Evolutionary conservation across 1,140 invertebrate genomes (phyloP).

Genomic region (Caenorhabditis briggsae): DNA sequence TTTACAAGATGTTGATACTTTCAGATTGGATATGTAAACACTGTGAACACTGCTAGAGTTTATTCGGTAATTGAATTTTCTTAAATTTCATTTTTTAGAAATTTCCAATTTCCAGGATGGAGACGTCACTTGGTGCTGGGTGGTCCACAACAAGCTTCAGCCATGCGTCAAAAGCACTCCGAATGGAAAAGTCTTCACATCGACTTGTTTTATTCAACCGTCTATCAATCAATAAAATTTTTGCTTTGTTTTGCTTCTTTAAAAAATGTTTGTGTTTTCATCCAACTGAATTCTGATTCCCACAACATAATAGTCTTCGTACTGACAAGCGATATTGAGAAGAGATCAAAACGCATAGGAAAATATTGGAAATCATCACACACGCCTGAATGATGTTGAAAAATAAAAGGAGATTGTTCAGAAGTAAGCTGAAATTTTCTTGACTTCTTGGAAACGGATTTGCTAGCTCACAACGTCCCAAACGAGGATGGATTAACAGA

Average conservation of each 20-base stretch:
- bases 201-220: slow-evolving; percentile 23
- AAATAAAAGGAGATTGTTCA: too few relatives aligned
- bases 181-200: slow-evolving; percentile 10
- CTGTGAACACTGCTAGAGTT: slow-evolving; percentile 4
- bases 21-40: slow-evolving; percentile 26
- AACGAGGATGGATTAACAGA: neutral
- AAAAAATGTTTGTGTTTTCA: too few relatives aligned
- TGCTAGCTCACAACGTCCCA: neutral
- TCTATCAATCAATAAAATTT: neutral
- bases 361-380: too few relatives aligned
- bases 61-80: neutral
- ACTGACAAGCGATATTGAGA: too few relatives aligned
- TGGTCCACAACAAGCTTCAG: neutral
- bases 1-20: neutral
- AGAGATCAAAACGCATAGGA: too few relatives aligned
- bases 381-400: too few relatives aligned
- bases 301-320: too few relatives aligned
- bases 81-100: neutral
- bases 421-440: too few relatives aligned
- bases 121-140: slow-evolving; percentile 27
- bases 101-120: neutral
- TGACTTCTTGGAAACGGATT: too few relatives aligned
- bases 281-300: too few relatives aligned
- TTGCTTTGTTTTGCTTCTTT: too few relatives aligned
- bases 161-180: neutral